Base-by-base conservation (phyloP, 2,888 invertebrate genomes). In the Nemotelus pantherinus region DNA sequence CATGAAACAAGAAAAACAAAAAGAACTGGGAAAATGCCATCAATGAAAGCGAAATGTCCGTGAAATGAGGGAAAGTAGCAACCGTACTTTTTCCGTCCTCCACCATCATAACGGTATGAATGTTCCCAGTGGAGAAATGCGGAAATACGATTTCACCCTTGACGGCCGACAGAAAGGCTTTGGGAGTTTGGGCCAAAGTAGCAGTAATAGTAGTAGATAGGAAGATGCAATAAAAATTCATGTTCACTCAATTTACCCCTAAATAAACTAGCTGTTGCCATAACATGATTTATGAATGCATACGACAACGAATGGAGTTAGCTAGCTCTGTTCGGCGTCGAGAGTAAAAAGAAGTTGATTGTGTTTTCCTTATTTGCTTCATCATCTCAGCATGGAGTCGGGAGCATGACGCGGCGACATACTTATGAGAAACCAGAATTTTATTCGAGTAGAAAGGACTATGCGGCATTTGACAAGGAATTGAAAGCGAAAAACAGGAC, bases 181-280 rank as follows among this genome's bases (percentile, higher is more conserved):
- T 25, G 25, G 25, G 25, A 25, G 25, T 25, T 25, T 25, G 25
- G 25, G 25, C 25, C 25, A 25, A 1, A 25, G 25, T 25, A 25
- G 25, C 25, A 25, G 25, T 25, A 25, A 25, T 25, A 25, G 25
- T 25, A 25, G 25, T 25, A 55, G 53, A 58, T 70, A 67, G 78
- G 77, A 47, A 79, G 77, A 78, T 74, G 74, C 77, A 79, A 79
- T 79, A 79, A 79, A 70, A 79, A 79, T 79, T 78, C 78, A 76
- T 79, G 79, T 77, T 80, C 80, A 80, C 77, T 78, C 78, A 80
- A 80, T 80, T 80, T 80, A 77, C 71, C 76, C 80, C 76, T 78
- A 78, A 80, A 80, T 80, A 80, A 80, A 78, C 78, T 25, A 25
- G 25, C 25, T 80, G 80, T 80, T 80, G 77, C 80, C 80, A 80